Evolutionary conservation across 2,113 vertebrate genomes (phyloP), one percentile per base, ranked within the genome.

Genomic region (Sturnus vulgaris): DNA sequence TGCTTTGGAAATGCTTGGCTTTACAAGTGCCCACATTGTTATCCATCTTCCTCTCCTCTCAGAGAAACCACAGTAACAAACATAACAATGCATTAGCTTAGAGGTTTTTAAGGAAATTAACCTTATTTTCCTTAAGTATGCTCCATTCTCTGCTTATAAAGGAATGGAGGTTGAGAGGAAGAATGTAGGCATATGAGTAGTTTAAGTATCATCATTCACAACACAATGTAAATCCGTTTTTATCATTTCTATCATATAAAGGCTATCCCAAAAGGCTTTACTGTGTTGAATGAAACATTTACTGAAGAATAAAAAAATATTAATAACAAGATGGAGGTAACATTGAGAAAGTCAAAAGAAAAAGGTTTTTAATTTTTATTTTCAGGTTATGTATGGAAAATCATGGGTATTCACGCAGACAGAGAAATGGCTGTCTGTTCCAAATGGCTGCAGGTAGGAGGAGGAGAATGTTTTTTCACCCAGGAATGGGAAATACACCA

Each of bases 111-210:
- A 88, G 56, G 71, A 88, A 95, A 90, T 90, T 15, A 90, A 77
- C 91, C 63, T 89, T 91, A 35, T 93, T 95, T 96, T 94, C 71
- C 42, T 95, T 91, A 88, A 83, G 71, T 75, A 30, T 49, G 47
- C 40, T 94, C 30, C 25, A 71, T 90, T 95, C 55, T 85, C 55
- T 82, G 47, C 12, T 69, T 71, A 39, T 66, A 87, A 93, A 94
- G 55, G 25, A 80, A 82, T 53, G 81, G 75, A 80, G 60, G 23
- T 59, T 94, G 63, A 88, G 46, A 92, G 39, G 30, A 94, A 90
- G 52, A 94, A 93, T 57, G 33, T 23, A 90, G 35, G 35, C 42
- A 92, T 77, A 91, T 59, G 28, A 91, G 59, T 83, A 71, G 88
- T 92, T 90, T 56, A 85, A 90, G 75, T 90, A 63, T 70, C 81